Base-by-base conservation (phyloP, 2,797 vertebrate species). In the Pampus argenteus region DNA sequence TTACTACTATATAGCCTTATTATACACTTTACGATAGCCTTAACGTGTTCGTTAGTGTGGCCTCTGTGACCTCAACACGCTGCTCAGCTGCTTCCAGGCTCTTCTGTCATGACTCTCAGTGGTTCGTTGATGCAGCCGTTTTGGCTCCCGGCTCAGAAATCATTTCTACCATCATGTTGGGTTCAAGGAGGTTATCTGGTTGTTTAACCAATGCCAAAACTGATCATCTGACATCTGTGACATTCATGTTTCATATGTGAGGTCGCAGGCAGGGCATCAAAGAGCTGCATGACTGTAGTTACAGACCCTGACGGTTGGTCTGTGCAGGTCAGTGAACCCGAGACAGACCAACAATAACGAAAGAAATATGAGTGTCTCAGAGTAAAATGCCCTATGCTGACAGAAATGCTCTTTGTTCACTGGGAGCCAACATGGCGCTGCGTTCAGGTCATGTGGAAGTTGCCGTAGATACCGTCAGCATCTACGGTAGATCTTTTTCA, bases 1-100 rank as follows among this genome's bases (percentile, higher is more conserved):
- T 76, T 63, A 54, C 22, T 42, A 36, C 28, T 22, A 3, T 22
- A 3, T 45, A 55, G 79, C 80, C 80, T 85, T 84, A 74, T 0
- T 34, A 9, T 51, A 20, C 28, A 26, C 58, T 13, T 58, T 18
- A 51, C 9, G 22, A 2, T 13, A 60, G 81, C 75, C 59, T 83
- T 79, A 62, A 13, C 25, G 5, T 38, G 56, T 23, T 55, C 31
- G 58, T 34, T 3, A 73, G 45, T 23, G 38, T 2, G 18, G 51
- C 61, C 55, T 48, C 6, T 36, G 0, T 22, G 38, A 31, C 34
- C 29, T 50, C 5, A 18, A 18, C 66, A 11, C 1, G 10, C 52
- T n/a, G 23, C 56, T 56, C 58, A 36, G 64, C 58, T 54, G 38
- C 34, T 72, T 56, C 6, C 1, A 47, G 23, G 38, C 36, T 42